Percentiles rank a stretch among this genome's conserved stretches.
Evolutionary conservation across 2,888 invertebrate genomes (phyloP).

Genomic region (Abrostola triplasia): DNA sequence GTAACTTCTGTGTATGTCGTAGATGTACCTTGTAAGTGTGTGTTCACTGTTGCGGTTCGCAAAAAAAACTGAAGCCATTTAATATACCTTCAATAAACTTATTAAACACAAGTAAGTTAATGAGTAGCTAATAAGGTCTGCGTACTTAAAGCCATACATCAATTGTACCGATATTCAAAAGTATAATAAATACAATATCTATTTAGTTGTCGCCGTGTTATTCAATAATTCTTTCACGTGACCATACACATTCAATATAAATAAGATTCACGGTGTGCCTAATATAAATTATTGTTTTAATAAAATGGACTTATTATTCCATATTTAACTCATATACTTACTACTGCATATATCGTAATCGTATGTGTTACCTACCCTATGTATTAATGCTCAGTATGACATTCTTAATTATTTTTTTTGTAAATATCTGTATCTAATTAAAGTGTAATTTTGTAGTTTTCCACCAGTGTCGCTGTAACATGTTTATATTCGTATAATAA

Average conservation of each 20-base stretch:
- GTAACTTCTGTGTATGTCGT: slow-evolving; percentile 28
- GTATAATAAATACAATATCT: slow-evolving; percentile 23
- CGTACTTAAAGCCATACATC: slow-evolving; percentile 48
- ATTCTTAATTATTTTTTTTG: slow-evolving; percentile 60
- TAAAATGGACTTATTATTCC: slow-evolving; percentile 34
- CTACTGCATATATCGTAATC: slow-evolving; percentile 33
- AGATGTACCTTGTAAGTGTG: slow-evolving; percentile 21
- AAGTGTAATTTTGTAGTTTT: slow-evolving; percentile 81
- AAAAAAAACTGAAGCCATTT: slow-evolving; percentile 22
- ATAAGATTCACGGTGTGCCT: slow-evolving; percentile 59
- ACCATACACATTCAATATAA: slow-evolving; percentile 46
- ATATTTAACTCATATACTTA: slow-evolving; percentile 37
- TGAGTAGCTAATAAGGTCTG: slow-evolving; percentile 42
- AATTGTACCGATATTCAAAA: slow-evolving; percentile 35
- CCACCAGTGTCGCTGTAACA: slow-evolving; percentile 82
- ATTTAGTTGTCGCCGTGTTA: slow-evolving; percentile 31
- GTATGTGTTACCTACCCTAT: slow-evolving; percentile 60
- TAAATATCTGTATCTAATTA: slow-evolving; percentile 76
- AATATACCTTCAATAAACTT: slow-evolving; percentile 11
- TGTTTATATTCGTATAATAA: slow-evolving; percentile 84
- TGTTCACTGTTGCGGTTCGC: slow-evolving; percentile 32
- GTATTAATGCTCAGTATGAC: slow-evolving; percentile 57
- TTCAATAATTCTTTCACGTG: slow-evolving; percentile 47
- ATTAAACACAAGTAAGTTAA: slow-evolving; percentile 35
- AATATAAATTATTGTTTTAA: slow-evolving; percentile 48